These are phyloP conservation scores for Zaprionus lineosus DNA, from an alignment of 2,888 invertebrate genomes.

Conservation along the genomic window DNA sequence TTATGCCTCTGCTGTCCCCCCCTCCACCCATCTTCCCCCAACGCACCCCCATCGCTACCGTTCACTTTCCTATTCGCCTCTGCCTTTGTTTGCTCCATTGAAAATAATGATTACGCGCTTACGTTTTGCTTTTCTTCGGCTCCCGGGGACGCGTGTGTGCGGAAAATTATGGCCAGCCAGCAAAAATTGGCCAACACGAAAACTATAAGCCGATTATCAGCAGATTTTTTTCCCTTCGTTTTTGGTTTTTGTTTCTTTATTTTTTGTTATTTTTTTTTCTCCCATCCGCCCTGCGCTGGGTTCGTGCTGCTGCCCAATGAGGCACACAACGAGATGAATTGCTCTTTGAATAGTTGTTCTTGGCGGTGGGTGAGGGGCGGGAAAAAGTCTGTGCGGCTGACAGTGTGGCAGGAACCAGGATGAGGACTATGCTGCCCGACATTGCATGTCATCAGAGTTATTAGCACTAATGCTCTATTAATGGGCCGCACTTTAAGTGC, in stretches of 20 bases:
- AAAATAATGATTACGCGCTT: constrained; percentile 71
- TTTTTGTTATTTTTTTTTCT: not conserved
- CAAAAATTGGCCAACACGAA: constrained; percentile 57
- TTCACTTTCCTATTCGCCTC: not conserved
- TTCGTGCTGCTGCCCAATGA: constrained; percentile 41
- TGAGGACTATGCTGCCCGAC: constrained; percentile 20
- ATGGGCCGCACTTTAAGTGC: constrained; percentile 32
- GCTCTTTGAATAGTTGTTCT: constrained; percentile 47
- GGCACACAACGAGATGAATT: constrained; percentile 49
- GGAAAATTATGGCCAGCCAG: constrained; percentile 52
- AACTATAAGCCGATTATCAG: constrained; percentile 69
- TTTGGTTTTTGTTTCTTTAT: not conserved
- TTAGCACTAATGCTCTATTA: constrained; percentile 62
- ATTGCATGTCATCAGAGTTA: constrained; percentile 68
- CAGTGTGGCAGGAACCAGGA: constrained; percentile 5
- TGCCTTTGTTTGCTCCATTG: constrained; percentile 53
- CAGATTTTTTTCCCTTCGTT: constrained; percentile 35
- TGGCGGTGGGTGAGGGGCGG: not conserved
- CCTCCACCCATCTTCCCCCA: not conserved
- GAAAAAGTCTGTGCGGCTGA: not conserved
- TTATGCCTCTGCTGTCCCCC: constrained; percentile 33
- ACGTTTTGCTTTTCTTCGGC: constrained; percentile 44
- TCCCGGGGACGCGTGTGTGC: constrained; percentile 20
- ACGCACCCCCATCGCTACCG: constrained; percentile 8
- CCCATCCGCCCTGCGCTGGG: too few species aligned